Evolutionary conservation across 2,797 vertebrate genomes (phyloP).

Genomic region (Enteromius mattozi): DNA sequence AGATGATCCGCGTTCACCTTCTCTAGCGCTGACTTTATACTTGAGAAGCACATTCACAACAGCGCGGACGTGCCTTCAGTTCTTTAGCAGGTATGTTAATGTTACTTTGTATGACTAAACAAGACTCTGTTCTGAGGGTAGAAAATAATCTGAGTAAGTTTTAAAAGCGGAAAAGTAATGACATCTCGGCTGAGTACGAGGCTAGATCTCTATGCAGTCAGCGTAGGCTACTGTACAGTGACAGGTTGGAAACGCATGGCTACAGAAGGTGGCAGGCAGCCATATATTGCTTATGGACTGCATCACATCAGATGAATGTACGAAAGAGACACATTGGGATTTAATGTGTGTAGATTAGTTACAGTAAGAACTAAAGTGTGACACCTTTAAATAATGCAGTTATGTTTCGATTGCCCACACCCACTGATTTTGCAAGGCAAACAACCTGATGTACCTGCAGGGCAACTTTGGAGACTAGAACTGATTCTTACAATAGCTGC

Average conservation of each 20-base stretch:
- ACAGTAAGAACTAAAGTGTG: background rate
- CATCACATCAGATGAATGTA: background rate
- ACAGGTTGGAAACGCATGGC: background rate
- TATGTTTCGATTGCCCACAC: background rate
- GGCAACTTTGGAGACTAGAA: conserved; percentile 25
- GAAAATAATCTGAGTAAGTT: background rate
- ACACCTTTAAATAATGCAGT: background rate
- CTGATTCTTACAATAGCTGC: background rate
- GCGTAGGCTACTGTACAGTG: background rate
- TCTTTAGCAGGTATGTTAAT: conserved; percentile 30
- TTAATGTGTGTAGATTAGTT: background rate
- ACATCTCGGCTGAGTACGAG: background rate
- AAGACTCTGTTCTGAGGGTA: background rate
- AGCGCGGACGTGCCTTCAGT: background rate
- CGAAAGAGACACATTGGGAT: background rate
- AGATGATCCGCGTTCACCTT: background rate
- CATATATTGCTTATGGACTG: background rate
- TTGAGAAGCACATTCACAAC: background rate
- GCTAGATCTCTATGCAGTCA: background rate
- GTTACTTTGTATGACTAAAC: background rate
- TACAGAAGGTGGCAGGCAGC: background rate
- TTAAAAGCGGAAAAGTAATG: background rate
- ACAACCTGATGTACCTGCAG: conserved; percentile 42
- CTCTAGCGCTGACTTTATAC: background rate
- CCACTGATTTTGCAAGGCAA: conserved; percentile 56